These are phyloP conservation scores for Mystacornis crossleyi DNA, from an alignment of 2,113 vertebrate genomes.

Conservation along the genomic window DNA sequence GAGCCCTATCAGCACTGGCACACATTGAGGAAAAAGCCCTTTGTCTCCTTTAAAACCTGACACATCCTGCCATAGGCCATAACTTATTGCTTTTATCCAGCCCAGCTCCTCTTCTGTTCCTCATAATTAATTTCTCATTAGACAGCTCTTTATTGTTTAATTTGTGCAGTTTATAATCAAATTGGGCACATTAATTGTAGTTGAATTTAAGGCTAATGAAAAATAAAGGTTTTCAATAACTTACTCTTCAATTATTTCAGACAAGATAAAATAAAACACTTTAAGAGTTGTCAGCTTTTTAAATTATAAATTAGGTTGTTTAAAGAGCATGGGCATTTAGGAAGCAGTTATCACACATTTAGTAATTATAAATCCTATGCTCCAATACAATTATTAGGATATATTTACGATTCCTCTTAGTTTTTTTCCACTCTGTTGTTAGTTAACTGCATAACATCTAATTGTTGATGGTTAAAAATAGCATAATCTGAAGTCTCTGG, in stretches of 20 bases:
- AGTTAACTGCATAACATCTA: conserved; percentile 42
- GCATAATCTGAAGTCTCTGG: not conserved
- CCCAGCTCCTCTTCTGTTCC: conserved; percentile 87
- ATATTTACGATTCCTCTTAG: conserved; percentile 74
- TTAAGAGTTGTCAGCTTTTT: conserved; percentile 85
- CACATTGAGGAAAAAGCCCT: conserved; percentile 91
- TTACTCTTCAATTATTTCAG: conserved; percentile 85
- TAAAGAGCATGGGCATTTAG: conserved; percentile 87
- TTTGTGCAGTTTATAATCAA: conserved; percentile 99
- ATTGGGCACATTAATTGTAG: conserved; percentile 99
- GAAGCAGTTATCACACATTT: conserved; percentile 89
- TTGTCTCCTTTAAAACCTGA: conserved; percentile 91
- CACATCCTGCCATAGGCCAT: conserved; percentile 84
- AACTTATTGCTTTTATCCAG: conserved; percentile 88
- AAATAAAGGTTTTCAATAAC: conserved; percentile 90
- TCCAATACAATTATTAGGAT: conserved; percentile 80
- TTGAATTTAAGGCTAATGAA: conserved; percentile 92
- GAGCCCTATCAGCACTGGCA: conserved; percentile 92
- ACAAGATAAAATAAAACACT: conserved; percentile 86
- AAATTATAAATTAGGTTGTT: conserved; percentile 89
- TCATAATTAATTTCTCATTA: conserved; percentile 99
- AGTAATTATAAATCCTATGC: conserved; percentile 88
- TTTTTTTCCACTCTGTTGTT: conserved; percentile 44
- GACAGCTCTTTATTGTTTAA: conserved; percentile 99
- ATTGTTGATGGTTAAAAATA: conserved; percentile 42